phyloP scores from a whole-genome alignment of 2,797 vertebrate genomes.

The Meda fulgida region DNA sequence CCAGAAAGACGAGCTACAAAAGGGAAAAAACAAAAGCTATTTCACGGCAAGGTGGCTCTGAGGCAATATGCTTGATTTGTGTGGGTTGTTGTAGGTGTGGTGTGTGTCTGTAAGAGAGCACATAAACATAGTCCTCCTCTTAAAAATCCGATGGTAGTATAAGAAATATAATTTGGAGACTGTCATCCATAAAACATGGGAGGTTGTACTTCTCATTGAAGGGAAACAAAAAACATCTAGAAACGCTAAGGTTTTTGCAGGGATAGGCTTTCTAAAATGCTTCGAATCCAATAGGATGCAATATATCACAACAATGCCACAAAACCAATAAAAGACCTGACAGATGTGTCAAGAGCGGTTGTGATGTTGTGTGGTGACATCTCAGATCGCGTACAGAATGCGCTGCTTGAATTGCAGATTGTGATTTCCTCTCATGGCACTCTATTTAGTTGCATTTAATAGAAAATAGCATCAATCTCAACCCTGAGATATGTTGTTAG shows the following conservation, averaged over 20 bases:
- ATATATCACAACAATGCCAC: constrained; percentile 28
- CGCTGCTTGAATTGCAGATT: constrained; percentile 53
- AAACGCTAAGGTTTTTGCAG: constrained; percentile 18
- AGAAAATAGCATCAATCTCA: constrained; percentile 47
- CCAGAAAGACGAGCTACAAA: constrained; percentile 29
- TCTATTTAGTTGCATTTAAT: constrained; percentile 48
- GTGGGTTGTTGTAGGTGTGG: constrained; percentile 29
- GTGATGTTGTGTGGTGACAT: constrained; percentile 42
- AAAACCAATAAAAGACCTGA: constrained; percentile 49
- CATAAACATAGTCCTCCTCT: constrained; percentile 16
- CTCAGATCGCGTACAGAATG: constrained; percentile 43
- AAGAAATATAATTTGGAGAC: constrained; percentile 24
- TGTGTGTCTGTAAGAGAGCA: constrained; percentile 6
- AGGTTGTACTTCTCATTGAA: constrained; percentile 19
- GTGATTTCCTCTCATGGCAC: constrained; percentile 46
- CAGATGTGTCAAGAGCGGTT: constrained; percentile 53
- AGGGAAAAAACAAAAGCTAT: constrained; percentile 45
- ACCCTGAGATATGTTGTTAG: constrained; percentile 11
- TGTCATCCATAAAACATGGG: constrained; percentile 28
- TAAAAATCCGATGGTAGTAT: constrained; percentile 6
- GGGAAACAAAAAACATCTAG: background rate
- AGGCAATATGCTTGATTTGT: constrained; percentile 46
- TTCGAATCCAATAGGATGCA: constrained; percentile 31
- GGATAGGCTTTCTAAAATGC: constrained; percentile 6
- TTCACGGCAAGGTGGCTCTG: constrained; percentile 41